Evolutionary conservation across 2,888 invertebrate species (phyloP).

Genomic region (Mechanitis mazaeus): DNA sequence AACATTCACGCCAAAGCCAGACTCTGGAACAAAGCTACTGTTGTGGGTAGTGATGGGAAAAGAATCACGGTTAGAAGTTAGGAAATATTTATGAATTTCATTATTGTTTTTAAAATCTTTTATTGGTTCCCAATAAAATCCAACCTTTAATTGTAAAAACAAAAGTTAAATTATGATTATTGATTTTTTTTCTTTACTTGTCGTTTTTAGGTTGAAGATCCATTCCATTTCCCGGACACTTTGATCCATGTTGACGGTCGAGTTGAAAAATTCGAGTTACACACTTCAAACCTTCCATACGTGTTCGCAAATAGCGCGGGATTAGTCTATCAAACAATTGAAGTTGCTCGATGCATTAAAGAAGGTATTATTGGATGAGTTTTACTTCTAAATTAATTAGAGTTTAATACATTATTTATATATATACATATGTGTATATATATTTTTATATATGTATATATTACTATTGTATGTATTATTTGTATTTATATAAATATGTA

Average conservation of each 20-base stretch:
- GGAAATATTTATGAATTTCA: not conserved
- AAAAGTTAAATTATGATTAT: not conserved
- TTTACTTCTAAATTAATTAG: not conserved
- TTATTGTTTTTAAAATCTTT: not conserved
- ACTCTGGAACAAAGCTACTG: conserved; percentile 78
- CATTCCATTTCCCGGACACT: conserved; percentile 82
- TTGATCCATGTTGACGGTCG: conserved; percentile 75
- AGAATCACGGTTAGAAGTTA: not conserved
- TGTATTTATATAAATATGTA: too few relatives aligned
- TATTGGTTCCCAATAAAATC: too few relatives aligned
- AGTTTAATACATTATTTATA: too few relatives aligned
- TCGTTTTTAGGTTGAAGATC: conserved; percentile 54
- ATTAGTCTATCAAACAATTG: conserved; percentile 84
- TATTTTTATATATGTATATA: too few relatives aligned
- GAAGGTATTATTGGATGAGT: conserved; percentile 42
- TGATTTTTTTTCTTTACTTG: not conserved
- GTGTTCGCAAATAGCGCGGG: conserved; percentile 83
- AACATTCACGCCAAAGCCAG: conserved; percentile 64
- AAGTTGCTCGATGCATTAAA: conserved; percentile 82
- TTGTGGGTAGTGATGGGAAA: conserved; percentile 81
- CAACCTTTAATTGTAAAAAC: not conserved
- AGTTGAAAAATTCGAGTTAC: conserved; percentile 76
- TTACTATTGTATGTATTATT: too few relatives aligned
- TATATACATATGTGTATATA: too few relatives aligned
- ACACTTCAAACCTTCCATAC: conserved; percentile 69